Conservation (phyloP, 1,140 invertebrate genomes). For the Hypsibius dujardini region DNA sequence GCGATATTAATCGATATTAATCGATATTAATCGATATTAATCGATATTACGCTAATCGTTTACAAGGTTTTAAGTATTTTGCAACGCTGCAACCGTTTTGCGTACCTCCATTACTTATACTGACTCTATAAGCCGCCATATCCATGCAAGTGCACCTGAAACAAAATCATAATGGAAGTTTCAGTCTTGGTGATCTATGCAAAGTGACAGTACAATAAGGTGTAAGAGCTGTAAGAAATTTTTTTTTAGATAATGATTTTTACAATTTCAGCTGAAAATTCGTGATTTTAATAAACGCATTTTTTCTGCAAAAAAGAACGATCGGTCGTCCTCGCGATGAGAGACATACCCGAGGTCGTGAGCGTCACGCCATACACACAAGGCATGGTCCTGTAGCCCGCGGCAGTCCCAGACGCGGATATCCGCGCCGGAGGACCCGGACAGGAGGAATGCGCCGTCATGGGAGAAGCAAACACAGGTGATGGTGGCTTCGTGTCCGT, state of each 20-base stretch:
- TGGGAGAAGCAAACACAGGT: constrained; percentile 28
- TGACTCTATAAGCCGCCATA: neutral
- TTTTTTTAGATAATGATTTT: no score
- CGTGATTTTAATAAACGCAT: no score
- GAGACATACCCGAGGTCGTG: constrained; percentile 30
- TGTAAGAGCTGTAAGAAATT: no score
- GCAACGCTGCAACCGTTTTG: no score
- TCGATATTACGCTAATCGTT: no score
- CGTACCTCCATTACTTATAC: neutral
- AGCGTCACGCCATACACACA: constrained; percentile 27
- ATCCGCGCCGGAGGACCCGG: constrained; percentile 29
- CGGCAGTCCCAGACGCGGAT: constrained; percentile 30
- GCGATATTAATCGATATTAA: no score
- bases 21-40: no score
- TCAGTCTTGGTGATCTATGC: neutral
- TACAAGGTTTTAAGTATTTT: no score
- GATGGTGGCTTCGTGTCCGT: constrained; percentile 31
- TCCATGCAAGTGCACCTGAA: constrained; percentile 13
- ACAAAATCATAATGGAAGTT: neutral
- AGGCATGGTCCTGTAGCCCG: constrained; percentile 27
- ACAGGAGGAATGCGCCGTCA: constrained; percentile 29
- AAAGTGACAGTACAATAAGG: neutral
- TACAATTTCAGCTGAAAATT: no score
- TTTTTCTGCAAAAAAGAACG: no score
- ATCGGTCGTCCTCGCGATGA: neutral